A percentile compares a stretch with the other conserved stretches of the same genome.
Evolutionary conservation across 1,140 invertebrate species (phyloP).

Genomic region (Orius insidiosus): DNA sequence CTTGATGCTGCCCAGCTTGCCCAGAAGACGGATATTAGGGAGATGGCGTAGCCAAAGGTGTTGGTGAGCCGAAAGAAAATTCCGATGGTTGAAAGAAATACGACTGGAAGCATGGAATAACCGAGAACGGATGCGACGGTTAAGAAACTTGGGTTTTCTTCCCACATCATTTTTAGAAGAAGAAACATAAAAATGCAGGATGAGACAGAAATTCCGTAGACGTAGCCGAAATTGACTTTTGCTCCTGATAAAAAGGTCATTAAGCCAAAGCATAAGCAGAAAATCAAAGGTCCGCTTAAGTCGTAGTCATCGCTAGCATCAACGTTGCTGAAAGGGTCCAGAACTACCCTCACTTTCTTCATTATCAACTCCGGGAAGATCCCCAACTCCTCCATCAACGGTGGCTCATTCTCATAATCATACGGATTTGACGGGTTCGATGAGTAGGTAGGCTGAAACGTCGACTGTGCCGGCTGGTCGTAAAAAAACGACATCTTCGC

Average conservation of each 20-base stretch:
- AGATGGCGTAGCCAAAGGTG: slow-evolving; percentile 50
- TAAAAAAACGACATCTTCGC: slow-evolving; percentile 17
- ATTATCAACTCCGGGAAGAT: slow-evolving; percentile 85
- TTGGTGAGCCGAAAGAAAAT: slow-evolving; percentile 63
- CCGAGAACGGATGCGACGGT: slow-evolving; percentile 84
- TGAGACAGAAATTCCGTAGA: slow-evolving; percentile 85
- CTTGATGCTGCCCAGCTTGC: slow-evolving; percentile 82
- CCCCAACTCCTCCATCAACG: slow-evolving; percentile 73
- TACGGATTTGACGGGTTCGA: neutral
- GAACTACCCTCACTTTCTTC: slow-evolving; percentile 74
- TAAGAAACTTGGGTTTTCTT: slow-evolving; percentile 61
- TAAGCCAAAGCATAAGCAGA: slow-evolving; percentile 76
- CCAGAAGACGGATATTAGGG: slow-evolving; percentile 69
- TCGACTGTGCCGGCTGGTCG: slow-evolving; percentile 6
- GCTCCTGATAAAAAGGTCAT: slow-evolving; percentile 53
- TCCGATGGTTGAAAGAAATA: slow-evolving; percentile 63
- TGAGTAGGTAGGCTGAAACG: neutral
- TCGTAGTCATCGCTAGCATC: slow-evolving; percentile 77
- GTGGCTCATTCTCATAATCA: slow-evolving; percentile 46
- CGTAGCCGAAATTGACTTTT: slow-evolving; percentile 77
- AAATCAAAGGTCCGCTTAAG: slow-evolving; percentile 82
- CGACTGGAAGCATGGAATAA: slow-evolving; percentile 88
- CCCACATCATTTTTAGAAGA: slow-evolving; percentile 73
- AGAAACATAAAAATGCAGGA: slow-evolving; percentile 86
- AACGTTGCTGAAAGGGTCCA: slow-evolving; percentile 72